These are phyloP conservation scores for Drosophila suboccidentalis DNA, from an alignment of 2,888 invertebrate genomes.

Conservation along the genomic window DNA sequence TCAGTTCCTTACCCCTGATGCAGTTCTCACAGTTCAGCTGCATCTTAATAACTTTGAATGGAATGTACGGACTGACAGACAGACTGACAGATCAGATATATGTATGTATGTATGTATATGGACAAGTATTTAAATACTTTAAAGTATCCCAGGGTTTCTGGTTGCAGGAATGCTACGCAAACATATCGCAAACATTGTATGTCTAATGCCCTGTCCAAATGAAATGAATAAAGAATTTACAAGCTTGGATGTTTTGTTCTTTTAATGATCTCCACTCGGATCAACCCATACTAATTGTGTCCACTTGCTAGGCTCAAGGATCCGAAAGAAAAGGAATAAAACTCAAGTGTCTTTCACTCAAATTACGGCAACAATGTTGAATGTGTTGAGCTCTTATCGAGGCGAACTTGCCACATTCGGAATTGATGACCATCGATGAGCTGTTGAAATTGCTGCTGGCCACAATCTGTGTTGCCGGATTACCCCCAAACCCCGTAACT, in stretches of 20 bases:
- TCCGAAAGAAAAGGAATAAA: neutral
- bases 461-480: conserved; percentile 26
- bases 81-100: neutral
- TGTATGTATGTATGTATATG: neutral
- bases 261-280: neutral
- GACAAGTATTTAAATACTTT: neutral
- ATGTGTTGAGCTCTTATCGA: conserved; percentile 54
- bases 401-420: conserved; percentile 33
- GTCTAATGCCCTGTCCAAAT: neutral
- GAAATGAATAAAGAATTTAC: neutral
- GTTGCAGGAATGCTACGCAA: conserved; percentile 49
- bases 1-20: conserved; percentile 10
- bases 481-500: conserved; percentile 12
- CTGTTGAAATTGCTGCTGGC: conserved; percentile 46
- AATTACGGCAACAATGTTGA: conserved; percentile 26
- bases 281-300: neutral
- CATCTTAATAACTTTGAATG: conserved; percentile 8
- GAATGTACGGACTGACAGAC: conserved; percentile 8
- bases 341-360: conserved; percentile 22
- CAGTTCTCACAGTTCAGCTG: conserved; percentile 20
- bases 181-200: conserved; percentile 24
- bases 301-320: conserved; percentile 20
- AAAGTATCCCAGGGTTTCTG: conserved; percentile 28
- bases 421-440: conserved; percentile 48
- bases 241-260: neutral